These are phyloP conservation scores for Brachionus plicatilis DNA, from an alignment of 1,140 invertebrate genomes.

Conservation along the genomic window DNA sequence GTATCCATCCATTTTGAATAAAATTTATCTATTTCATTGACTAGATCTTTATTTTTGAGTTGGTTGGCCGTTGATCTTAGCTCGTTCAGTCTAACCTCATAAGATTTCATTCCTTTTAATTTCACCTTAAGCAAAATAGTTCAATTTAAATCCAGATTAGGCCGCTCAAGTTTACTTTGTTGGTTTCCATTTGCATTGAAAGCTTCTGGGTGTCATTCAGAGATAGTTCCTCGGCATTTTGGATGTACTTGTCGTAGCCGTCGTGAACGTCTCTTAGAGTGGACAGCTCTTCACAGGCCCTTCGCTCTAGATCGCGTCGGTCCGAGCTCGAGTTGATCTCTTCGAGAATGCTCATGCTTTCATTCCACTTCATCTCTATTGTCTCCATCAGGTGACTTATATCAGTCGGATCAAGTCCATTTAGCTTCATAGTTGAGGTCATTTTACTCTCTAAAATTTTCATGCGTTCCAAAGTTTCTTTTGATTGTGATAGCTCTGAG, in stretches of 20 bases:
- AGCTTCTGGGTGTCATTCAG: neutral
- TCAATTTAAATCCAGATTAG: neutral
- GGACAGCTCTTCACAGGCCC: neutral
- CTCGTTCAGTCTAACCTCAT: conserved; percentile 15
- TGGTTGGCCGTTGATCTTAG: neutral
- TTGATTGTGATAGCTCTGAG: neutral
- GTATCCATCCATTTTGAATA: conserved; percentile 17
- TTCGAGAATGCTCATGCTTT: neutral
- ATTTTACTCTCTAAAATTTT: neutral
- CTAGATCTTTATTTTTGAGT: neutral
- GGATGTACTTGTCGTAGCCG: conserved; percentile 23
- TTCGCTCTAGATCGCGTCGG: neutral
- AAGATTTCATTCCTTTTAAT: conserved; percentile 37
- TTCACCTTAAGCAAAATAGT: neutral
- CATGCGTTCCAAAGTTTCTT: neutral
- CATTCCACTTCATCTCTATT: neutral
- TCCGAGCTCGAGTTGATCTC: neutral
- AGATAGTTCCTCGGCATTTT: neutral
- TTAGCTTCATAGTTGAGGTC: neutral
- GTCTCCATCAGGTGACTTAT: neutral
- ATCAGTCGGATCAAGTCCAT: neutral
- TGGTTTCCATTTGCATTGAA: conserved; percentile 7
- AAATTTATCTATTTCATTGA: conserved; percentile 34
- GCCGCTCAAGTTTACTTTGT: neutral
- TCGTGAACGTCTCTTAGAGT: conserved; percentile 23